phyloP scores from a whole-genome alignment of 2,888 invertebrate species.

The Lottia gigantea region DNA sequence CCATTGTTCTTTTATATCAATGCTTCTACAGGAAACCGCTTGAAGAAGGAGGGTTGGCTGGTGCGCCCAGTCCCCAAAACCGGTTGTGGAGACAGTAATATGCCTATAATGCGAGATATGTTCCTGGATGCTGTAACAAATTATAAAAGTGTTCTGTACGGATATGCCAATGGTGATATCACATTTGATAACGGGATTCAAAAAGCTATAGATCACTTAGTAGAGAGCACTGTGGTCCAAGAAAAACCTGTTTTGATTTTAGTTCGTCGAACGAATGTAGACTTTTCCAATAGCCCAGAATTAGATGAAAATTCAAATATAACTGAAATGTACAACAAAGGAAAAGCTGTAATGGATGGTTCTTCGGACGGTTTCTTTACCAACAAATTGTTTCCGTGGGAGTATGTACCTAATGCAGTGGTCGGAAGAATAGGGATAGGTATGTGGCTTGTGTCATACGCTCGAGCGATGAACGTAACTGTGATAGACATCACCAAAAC shows the following conservation, averaged over 20 bases:
- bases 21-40: not conserved
- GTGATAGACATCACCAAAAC: slow-evolving; percentile 25
- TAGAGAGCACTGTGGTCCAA: not conserved
- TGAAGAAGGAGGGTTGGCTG: slow-evolving; percentile 17
- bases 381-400: slow-evolving; percentile 30
- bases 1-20: slow-evolving; percentile 21
- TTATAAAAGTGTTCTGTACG: slow-evolving; percentile 15
- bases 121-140: slow-evolving; percentile 16
- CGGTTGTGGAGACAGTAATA: slow-evolving; percentile 12
- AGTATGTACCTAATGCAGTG: slow-evolving; percentile 24
- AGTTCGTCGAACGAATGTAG: slow-evolving; percentile 18
- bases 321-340: slow-evolving; percentile 10
- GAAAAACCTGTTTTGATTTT: slow-evolving; percentile 22
- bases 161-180: slow-evolving; percentile 29
- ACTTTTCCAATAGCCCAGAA: slow-evolving; percentile 10
- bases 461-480: slow-evolving; percentile 22
- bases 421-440: slow-evolving; percentile 26
- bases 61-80: not conserved
- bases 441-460: slow-evolving; percentile 29
- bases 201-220: not conserved
- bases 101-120: slow-evolving; percentile 27
- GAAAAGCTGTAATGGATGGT: slow-evolving; percentile 19
- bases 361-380: slow-evolving; percentile 31
- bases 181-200: slow-evolving; percentile 23
- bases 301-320: slow-evolving; percentile 11